These are phyloP conservation scores for Vulpes vulpes DNA, from an alignment of 2,113 vertebrate species.

Conservation along the genomic window DNA sequence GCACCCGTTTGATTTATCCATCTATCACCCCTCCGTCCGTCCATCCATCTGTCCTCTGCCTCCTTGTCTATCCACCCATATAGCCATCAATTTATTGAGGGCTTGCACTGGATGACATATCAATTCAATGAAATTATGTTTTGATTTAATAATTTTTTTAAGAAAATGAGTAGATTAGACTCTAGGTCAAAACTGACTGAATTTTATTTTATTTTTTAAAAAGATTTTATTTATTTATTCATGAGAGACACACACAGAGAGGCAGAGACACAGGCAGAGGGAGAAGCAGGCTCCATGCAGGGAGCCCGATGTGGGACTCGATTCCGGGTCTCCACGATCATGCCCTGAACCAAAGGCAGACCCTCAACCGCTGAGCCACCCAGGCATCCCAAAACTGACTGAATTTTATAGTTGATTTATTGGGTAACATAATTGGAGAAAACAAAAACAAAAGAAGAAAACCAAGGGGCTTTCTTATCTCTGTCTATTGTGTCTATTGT, in stretches of 20 bases:
- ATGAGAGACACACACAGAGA: too few relatives aligned
- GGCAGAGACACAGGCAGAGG: too few relatives aligned
- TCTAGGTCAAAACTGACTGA: slow-evolving; percentile 58
- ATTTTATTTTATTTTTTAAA: background rate
- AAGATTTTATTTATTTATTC: too few relatives aligned
- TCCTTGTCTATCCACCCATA: background rate
- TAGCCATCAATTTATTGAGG: background rate
- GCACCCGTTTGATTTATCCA: background rate
- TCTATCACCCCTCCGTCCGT: background rate
- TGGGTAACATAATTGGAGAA: slow-evolving; percentile 35
- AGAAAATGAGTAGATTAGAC: slow-evolving; percentile 60
- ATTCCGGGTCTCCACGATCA: too few relatives aligned
- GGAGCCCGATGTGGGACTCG: too few relatives aligned
- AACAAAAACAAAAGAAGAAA: slow-evolving; percentile 25
- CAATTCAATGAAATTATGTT: slow-evolving; percentile 15
- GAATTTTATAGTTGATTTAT: slow-evolving; percentile 58
- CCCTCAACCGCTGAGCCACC: too few relatives aligned
- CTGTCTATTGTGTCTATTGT: slow-evolving; percentile 15
- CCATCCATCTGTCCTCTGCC: background rate
- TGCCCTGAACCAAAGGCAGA: too few relatives aligned
- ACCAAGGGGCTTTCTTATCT: background rate
- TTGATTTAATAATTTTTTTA: slow-evolving; percentile 60
- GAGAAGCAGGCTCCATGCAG: too few relatives aligned
- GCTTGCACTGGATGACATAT: slow-evolving; percentile 5
- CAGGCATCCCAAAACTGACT: background rate